Evolutionary conservation across 2,113 vertebrate species (phyloP).

Genomic region (Erythrocercus mccallii): DNA sequence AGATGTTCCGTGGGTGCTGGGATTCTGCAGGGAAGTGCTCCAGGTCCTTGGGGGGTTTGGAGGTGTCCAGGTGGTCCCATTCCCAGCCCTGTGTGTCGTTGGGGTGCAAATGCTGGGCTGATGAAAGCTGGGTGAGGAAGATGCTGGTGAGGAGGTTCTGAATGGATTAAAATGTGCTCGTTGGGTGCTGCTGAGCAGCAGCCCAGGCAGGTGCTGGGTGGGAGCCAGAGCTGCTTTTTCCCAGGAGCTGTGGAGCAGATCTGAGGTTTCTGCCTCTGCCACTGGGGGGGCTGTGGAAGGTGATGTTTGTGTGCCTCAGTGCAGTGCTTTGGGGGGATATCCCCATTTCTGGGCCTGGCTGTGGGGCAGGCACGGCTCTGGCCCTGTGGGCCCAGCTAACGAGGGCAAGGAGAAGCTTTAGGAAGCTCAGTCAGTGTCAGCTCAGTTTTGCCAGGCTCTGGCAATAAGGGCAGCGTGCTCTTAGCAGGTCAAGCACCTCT

Average conservation of each 20-base stretch:
- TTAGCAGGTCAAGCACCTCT: background rate
- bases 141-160: background rate
- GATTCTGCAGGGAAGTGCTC: background rate
- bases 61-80: background rate
- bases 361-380: background rate
- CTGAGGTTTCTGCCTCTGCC: fast-evolving
- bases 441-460: background rate
- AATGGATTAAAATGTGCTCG: background rate
- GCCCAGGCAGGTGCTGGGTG: fast-evolving
- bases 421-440: too few species aligned
- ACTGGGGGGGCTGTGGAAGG: fast-evolving
- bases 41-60: background rate
- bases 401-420: background rate
- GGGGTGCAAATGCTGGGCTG: background rate
- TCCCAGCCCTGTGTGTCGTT: fast-evolving
- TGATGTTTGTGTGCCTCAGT: background rate
- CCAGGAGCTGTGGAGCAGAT: background rate
- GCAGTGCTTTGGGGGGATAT: background rate
- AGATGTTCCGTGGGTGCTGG: background rate
- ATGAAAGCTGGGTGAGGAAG: background rate
- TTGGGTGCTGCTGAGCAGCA: background rate
- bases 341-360: background rate
- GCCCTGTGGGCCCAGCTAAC: background rate
- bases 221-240: background rate
- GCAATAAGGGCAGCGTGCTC: background rate